These are phyloP conservation scores for Cheiracanthium punctorium DNA, from an alignment of 2,888 invertebrate species.

Conservation along the genomic window DNA sequence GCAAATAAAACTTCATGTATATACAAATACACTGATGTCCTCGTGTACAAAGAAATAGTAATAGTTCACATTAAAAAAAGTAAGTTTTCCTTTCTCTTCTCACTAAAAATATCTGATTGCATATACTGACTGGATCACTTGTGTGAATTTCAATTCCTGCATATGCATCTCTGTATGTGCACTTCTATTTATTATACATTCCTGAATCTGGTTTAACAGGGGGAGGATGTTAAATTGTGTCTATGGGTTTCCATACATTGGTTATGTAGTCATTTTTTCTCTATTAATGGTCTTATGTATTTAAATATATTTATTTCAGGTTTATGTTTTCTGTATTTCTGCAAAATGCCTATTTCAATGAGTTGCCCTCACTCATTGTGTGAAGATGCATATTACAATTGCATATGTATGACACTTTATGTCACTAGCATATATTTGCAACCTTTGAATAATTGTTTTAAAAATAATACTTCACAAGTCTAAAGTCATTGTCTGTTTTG, in stretches of 20 bases:
- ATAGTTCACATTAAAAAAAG: background rate
- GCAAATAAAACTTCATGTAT: background rate
- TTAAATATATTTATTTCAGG: background rate
- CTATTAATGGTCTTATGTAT: background rate
- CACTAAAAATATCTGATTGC: no score
- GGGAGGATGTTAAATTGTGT: background rate
- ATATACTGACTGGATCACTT: no score
- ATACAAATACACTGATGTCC: background rate
- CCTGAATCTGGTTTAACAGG: background rate
- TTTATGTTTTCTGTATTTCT: background rate
- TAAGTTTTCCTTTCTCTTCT: no score
- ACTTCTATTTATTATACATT: background rate
- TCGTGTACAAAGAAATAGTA: background rate
- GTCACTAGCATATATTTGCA: background rate
- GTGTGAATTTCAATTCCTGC: background rate
- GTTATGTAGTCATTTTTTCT: background rate
- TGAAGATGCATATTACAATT: background rate
- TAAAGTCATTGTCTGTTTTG: slow-evolving; percentile 1
- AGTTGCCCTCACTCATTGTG: background rate
- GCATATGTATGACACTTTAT: background rate
- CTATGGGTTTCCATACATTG: background rate
- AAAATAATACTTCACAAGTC: background rate
- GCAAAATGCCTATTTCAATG: background rate
- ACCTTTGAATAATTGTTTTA: background rate
- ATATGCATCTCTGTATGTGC: background rate